Conservation (phyloP, 2,888 invertebrate species). For the Thumatha senex region DNA sequence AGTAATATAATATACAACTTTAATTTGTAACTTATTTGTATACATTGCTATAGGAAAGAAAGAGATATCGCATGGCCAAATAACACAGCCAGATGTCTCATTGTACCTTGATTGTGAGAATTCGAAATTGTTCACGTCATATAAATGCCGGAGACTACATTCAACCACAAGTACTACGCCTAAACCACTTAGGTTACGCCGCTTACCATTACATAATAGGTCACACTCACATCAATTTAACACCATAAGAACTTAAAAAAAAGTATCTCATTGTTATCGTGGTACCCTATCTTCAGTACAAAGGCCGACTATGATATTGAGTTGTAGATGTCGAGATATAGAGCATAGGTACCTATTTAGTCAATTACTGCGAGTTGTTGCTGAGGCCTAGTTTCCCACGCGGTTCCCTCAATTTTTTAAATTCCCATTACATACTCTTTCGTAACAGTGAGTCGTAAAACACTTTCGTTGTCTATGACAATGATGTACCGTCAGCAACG, state of each 20-base stretch:
- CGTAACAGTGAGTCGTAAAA: conserved; percentile 5
- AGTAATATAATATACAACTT: too few species aligned
- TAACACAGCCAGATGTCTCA: too few species aligned
- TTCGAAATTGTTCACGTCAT: too few species aligned
- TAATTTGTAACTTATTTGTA: too few species aligned
- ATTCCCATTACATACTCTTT: conserved; percentile 12
- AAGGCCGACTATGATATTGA: conserved; percentile 10
- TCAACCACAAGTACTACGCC: too few species aligned
- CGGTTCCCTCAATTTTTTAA: conserved; percentile 12
- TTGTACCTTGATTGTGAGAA: too few species aligned
- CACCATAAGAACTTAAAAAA: too few species aligned
- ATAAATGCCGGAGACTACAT: too few species aligned
- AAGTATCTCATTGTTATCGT: background rate
- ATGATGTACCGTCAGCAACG: background rate
- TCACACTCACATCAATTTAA: background rate
- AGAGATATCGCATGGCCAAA: too few species aligned
- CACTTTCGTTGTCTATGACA: background rate
- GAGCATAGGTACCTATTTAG: background rate
- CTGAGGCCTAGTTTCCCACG: conserved; percentile 22
- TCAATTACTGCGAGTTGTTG: conserved; percentile 12
- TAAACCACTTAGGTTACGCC: too few species aligned
- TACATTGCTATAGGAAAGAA: too few species aligned
- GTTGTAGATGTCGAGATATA: conserved; percentile 8
- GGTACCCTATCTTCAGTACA: background rate
- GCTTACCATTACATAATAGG: background rate